phyloP scores from a whole-genome alignment of 2,888 invertebrate species.

The Resseliella maxima region DNA sequence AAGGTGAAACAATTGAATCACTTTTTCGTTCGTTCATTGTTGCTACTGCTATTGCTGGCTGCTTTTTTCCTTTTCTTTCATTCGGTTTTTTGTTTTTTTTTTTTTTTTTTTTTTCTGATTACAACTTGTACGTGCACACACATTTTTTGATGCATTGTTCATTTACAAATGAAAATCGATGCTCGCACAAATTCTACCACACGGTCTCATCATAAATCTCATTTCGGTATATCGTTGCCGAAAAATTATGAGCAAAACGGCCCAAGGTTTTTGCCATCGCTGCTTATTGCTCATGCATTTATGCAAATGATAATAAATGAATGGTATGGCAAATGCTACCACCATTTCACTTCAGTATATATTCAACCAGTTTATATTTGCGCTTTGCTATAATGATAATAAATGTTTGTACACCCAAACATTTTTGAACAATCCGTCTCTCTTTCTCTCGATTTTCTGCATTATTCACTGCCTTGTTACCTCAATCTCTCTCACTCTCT shows the following conservation, averaged over 20 bases:
- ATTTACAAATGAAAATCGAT: background rate
- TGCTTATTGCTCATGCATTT: slow-evolving; percentile 38
- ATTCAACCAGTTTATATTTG: slow-evolving; percentile 13
- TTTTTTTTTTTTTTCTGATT: too few relatives aligned
- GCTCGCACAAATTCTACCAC: background rate
- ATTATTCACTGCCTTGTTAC: too few relatives aligned
- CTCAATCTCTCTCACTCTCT: too few relatives aligned
- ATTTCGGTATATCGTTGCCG: background rate
- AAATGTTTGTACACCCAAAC: slow-evolving; percentile 19
- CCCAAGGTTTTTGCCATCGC: background rate
- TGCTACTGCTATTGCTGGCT: too few relatives aligned
- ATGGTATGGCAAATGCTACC: background rate
- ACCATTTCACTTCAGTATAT: too few relatives aligned
- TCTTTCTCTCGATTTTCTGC: too few relatives aligned
- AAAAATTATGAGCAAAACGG: background rate
- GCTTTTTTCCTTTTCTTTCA: too few relatives aligned
- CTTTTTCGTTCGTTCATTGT: too few relatives aligned
- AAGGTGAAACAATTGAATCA: background rate
- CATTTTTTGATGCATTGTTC: too few relatives aligned
- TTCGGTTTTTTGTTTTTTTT: too few relatives aligned
- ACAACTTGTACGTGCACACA: too few relatives aligned
- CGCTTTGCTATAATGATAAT: slow-evolving; percentile 35
- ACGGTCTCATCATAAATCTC: background rate
- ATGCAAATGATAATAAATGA: slow-evolving; percentile 40
- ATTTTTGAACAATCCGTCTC: too few relatives aligned